A percentile compares a stretch with the other conserved stretches of the same genome.
Conservation (phyloP, 2,888 invertebrate species). For the Plutella xylostella region DNA sequence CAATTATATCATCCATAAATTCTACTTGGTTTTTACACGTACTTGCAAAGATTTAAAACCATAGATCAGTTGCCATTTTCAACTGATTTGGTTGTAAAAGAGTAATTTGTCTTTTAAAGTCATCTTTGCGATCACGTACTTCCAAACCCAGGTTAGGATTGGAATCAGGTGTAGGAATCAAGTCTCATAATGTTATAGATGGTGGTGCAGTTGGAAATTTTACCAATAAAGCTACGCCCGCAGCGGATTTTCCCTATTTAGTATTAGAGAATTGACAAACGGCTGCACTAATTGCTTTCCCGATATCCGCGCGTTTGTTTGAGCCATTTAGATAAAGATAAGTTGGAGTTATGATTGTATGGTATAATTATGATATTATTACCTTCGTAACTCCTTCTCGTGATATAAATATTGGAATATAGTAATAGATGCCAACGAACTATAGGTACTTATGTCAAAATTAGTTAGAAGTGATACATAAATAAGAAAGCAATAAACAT, state of each 20-base stretch:
- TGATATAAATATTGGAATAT: too few relatives aligned
- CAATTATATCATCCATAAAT: too few relatives aligned
- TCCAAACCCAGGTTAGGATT: not conserved
- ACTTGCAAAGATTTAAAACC: too few relatives aligned
- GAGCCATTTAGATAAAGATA: conserved; percentile 59
- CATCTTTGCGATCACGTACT: not conserved
- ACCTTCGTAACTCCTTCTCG: too few relatives aligned
- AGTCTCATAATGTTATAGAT: not conserved
- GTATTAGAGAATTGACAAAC: conserved; percentile 34
- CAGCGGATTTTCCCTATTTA: conserved; percentile 27
- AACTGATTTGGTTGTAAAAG: not conserved
- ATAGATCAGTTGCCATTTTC: too few relatives aligned
- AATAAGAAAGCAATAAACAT: not conserved
- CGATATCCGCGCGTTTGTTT: conserved; percentile 38
- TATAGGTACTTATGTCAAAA: too few relatives aligned
- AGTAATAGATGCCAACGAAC: too few relatives aligned
- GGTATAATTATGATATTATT: too few relatives aligned
- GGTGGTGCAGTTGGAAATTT: conserved; percentile 25
- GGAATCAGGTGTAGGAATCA: not conserved
- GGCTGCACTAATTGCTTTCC: conserved; percentile 48
- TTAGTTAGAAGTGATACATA: too few relatives aligned
- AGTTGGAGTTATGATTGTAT: conserved; percentile 33
- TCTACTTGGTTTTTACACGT: too few relatives aligned
- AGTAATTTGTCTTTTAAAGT: not conserved
- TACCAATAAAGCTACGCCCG: conserved; percentile 52